Evolutionary conservation across 2,888 invertebrate genomes (phyloP), one percentile per base, ranked within the genome.

Genomic region (Phortica okadai): DNA sequence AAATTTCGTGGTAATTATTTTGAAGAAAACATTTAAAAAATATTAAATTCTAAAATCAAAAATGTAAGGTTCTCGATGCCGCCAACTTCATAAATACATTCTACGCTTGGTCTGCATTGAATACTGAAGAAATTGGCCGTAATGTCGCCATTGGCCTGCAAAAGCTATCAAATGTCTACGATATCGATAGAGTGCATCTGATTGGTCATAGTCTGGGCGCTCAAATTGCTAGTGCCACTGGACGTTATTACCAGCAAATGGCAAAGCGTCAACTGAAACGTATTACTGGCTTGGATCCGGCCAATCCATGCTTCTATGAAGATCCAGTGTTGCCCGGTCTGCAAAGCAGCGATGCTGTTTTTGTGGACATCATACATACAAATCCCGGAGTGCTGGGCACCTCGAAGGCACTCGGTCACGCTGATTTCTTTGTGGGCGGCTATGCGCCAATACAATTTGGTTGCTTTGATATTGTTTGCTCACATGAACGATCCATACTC

Each of bases 211-310:
- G 90, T 56, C 80, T 91, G 81, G 90, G 91, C 41, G 90, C 90
- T 16, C 90, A 91, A 74, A 90, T 91, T 58, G 85, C 85, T 1
- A 89, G 90, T 0, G 56, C 80, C 4, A 81, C 89, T 11, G 91
- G 86, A 5, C 82, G 89, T 25, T 70, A 84, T 59, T 91, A 86
- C 74, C 77, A 77, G 10, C 33, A 64, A 33, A 8, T 64, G 21
- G 41, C 87, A 90, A 1, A 82, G 80, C 0, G 87, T 79, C 25
- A 74, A 45, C 73, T 91, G 50, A 79, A 83, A 14, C 88, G 89
- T 1, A 81, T 91, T 7, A 91, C 90, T 0, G 91, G 90, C 0
- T 77, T 91, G 58, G 91, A 91, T 85, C 91, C 91, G 4, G 91
- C 90, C 0, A 89, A 86, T 76, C 89, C 89, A 1, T 91, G 90